Conservation (phyloP, 2,113 vertebrate genomes). For the Bubo bubo region DNA sequence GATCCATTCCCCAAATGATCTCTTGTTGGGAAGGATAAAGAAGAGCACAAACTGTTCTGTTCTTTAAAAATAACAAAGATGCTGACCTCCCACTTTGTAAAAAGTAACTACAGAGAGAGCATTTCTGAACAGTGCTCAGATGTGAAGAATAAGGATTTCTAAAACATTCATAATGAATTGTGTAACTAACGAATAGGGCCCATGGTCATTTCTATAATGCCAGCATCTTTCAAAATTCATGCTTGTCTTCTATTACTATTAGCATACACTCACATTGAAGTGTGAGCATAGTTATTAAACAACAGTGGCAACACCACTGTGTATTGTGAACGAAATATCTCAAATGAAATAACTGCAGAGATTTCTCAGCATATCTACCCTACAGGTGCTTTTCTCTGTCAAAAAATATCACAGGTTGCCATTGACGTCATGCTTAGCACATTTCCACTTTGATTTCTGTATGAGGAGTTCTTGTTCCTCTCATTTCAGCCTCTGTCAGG, state of each 20-base stretch:
- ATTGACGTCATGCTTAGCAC: background rate
- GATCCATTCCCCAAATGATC: background rate
- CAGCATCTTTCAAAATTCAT: background rate
- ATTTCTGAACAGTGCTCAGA: background rate
- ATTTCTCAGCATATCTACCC: background rate
- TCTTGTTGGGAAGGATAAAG: background rate
- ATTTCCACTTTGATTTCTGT: background rate
- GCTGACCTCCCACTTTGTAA: background rate
- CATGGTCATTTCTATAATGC: background rate
- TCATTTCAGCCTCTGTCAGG: background rate
- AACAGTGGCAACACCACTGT: background rate
- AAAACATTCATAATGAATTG: background rate
- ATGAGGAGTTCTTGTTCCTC: background rate
- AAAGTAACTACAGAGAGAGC: background rate
- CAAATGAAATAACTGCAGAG: background rate
- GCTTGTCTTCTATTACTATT: background rate
- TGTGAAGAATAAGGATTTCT: background rate
- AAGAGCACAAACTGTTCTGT: background rate
- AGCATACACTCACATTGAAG: background rate
- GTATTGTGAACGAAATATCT: background rate
- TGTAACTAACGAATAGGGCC: background rate
- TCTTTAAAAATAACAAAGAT: background rate
- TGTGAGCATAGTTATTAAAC: background rate
- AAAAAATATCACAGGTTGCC: background rate
- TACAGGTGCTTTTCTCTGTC: background rate